phyloP scores from a whole-genome alignment of 2,113 vertebrate species.

The Carassius carassius region DNA sequence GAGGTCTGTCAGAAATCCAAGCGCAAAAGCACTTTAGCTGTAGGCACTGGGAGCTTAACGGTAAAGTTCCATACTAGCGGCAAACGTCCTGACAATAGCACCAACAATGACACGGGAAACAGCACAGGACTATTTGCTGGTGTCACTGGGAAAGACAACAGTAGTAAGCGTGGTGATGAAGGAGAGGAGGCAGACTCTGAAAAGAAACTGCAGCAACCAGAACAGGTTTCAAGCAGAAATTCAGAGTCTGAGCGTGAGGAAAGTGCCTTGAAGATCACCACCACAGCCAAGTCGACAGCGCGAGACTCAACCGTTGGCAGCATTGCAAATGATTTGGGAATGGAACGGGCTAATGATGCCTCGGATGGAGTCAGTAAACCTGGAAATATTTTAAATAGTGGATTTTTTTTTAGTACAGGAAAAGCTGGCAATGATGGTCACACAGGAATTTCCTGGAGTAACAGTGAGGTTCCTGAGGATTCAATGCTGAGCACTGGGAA shows the following conservation, averaged over 20 bases:
- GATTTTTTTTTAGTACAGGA: constrained; percentile 58
- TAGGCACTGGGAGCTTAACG: constrained; percentile 81
- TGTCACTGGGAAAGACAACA: constrained; percentile 60
- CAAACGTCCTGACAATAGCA: constrained; percentile 64
- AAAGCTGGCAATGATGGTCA: constrained; percentile 60
- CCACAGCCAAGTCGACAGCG: constrained; percentile 77
- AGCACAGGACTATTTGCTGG: constrained; percentile 1
- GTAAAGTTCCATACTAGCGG: constrained; percentile 81
- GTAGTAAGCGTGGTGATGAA: constrained; percentile 61
- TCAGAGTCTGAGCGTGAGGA: constrained; percentile 77
- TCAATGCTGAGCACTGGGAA: constrained; percentile 68
- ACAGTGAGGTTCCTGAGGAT: constrained; percentile 61
- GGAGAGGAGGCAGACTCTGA: constrained; percentile 65
- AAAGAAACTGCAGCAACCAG: constrained; percentile 61
- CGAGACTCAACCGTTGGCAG: constrained; percentile 66
- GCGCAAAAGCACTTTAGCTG: constrained; percentile 84
- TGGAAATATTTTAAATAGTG: constrained; percentile 48
- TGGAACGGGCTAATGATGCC: constrained; percentile 55
- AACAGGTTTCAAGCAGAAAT: constrained; percentile 66
- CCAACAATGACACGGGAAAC: constrained; percentile 53
- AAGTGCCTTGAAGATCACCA: constrained; percentile 69
- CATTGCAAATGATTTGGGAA: constrained; percentile 68
- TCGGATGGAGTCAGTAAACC: constrained; percentile 32
- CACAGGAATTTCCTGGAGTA: constrained; percentile 55
- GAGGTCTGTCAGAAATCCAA: constrained; percentile 90